These are phyloP conservation scores for Anas acuta DNA, from an alignment of 2,797 vertebrate genomes.

Conservation along the genomic window DNA sequence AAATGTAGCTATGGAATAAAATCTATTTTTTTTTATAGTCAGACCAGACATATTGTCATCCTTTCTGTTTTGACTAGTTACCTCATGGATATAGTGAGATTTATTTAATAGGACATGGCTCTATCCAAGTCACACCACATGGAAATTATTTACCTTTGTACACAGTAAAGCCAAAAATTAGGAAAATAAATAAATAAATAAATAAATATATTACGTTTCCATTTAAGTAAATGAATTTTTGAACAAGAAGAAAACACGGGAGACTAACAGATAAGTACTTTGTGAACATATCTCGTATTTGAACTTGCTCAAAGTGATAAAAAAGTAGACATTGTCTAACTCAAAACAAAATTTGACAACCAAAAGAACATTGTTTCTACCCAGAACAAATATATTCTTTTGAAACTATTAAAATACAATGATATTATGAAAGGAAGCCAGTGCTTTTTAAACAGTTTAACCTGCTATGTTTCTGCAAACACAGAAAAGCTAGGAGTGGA, in stretches of 20 bases:
- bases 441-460: not conserved
- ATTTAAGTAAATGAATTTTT: not conserved
- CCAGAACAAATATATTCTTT: not conserved
- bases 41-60: not conserved
- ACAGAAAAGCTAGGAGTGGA: not conserved
- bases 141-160: not conserved
- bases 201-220: not conserved
- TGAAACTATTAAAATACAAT: not conserved
- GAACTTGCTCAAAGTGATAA: not conserved
- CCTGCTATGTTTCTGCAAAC: not conserved
- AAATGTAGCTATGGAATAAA: not conserved
- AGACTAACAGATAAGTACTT: rapidly evolving
- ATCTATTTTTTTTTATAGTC: not conserved
- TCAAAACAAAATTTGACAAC: not conserved
- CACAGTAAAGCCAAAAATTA: not conserved
- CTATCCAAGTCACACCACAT: not conserved
- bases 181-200: not conserved
- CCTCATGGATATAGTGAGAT: not conserved
- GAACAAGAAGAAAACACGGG: not conserved
- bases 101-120: not conserved
- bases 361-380: not conserved
- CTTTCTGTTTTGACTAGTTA: not conserved
- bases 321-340: not conserved
- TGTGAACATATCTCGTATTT: not conserved
- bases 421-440: not conserved